Evolutionary conservation across 2,888 invertebrate genomes (phyloP), one percentile per base, ranked within the genome.

Genomic region (Pinctada fucata): DNA sequence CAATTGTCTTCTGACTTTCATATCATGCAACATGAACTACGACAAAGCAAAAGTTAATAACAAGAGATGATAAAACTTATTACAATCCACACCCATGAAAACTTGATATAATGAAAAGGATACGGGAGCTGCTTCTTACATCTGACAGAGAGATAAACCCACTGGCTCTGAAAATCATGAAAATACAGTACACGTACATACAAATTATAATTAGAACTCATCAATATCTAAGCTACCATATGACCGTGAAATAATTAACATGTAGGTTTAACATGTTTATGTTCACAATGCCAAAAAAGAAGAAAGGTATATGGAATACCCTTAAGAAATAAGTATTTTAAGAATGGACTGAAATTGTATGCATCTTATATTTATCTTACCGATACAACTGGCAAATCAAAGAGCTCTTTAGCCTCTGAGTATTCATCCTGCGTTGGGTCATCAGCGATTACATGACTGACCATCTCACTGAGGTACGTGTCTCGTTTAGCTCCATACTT

Each of bases 371-470:
- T 52, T 3, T 16, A 45, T 82, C 90, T 87, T 84, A 93, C 93
- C 69, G 95, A 96, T 76, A 98, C 96, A 84, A 97, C 97, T 82
- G 97, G 97, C 78, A 97, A 95, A 93, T 97, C 97, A 93, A 97
- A 99, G 16, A 99, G 94, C 91, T 99, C 98, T 91, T 96, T 95
- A 8, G 97, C 97, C 93, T 97, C 97, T 78, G 95, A 95, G 87
- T 98, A 94, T 92, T 97, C 97, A 80, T 89, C 87, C 79, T 89
- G 86, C 6, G 89, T 89, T 90, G 95, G 96, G 92, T 97, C 97
- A 88, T 96, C 95, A 88, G 97, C 97, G 91, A 99, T 96, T 88
- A 97, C 94, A 94, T 98, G 97, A 67, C 98, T 98, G 85, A 97
- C 96, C 93, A 96, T 96, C 93, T 97, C 97, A 82, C 97, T 96